Percentiles rank a stretch among this genome's conserved stretches.
phyloP scores from a whole-genome alignment of 2,888 invertebrate species.

The Biston stratarius region DNA sequence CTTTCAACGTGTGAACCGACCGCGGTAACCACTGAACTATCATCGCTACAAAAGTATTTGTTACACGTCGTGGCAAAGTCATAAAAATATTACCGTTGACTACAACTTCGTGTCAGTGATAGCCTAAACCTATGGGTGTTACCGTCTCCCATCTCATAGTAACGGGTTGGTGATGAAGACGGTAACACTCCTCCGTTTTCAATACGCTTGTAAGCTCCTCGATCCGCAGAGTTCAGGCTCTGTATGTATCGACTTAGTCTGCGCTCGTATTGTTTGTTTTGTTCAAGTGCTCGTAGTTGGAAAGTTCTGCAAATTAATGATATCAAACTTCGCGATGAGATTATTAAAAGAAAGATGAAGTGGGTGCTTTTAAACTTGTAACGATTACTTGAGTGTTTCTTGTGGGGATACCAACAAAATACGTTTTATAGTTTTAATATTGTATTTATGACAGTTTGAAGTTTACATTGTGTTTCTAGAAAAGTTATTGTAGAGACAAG shows the following conservation, averaged over 20 bases:
- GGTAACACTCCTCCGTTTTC: no score
- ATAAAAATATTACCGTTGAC: no score
- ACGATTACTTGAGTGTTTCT: conserved; percentile 14
- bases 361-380: conserved; percentile 17
- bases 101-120: no score
- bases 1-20: no score
- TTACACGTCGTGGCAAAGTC: no score
- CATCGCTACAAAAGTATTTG: no score
- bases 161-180: no score
- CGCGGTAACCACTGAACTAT: no score
- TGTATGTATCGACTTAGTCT: background rate
- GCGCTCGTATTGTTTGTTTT: conserved; percentile 49
- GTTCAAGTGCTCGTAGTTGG: conserved; percentile 42
- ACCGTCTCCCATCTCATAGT: no score
- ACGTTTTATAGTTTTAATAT: conserved; percentile 3
- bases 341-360: conserved; percentile 31
- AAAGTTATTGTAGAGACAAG: background rate
- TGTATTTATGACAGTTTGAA: background rate
- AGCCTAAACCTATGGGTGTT: no score
- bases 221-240: background rate
- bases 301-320: conserved; percentile 42
- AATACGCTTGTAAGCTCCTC: no score
- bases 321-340: conserved; percentile 34
- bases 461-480: background rate
- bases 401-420: conserved; percentile 4